Base-by-base conservation (phyloP, 1,140 invertebrate genomes). In the Idris sp. region DNA sequence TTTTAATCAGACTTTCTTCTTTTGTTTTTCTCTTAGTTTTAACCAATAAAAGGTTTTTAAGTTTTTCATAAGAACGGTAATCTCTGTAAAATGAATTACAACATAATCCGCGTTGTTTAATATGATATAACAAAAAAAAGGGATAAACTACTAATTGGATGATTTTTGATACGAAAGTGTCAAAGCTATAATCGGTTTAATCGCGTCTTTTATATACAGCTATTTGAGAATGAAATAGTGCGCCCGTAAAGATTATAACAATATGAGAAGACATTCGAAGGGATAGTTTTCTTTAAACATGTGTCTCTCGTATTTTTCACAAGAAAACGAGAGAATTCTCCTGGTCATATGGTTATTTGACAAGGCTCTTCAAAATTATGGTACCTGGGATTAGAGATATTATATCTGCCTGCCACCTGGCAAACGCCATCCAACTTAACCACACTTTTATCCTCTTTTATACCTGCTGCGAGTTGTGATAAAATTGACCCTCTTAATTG, bases 401-500 rank as follows among this genome's bases (percentile, higher is more conserved):
- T 74, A 69, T 61, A 71, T 67, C 53, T 77, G 59, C 69, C 71
- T 51, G 65, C 71, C 71, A 77, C 33, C 51, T 68, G 74, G 53
- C 43, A 56, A 69, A 56, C 61, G 43, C 54, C 41, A 51, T 62
- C 48, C 53, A 64, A 53, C 53, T 69, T 54, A 73, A 53, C 53
- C 48, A 58, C 30, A 64, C 36, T 77, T 73, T 73, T 65, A 68
- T 73, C 44, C 46, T 49, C 53, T 53, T n/a, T 72, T 62, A 48
- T 73, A 69, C 44, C 58, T 77, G 58, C 74, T 54, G 40, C 25
- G 58, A 49, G 31, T 31, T 31, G 46, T 36, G 56, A 77, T 77
- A 77, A 75, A 77, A 69, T 65, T 67, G 75, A 69, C 65, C 59
- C 64, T 65, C 46, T 74, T 77, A 77, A 74, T 77, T 71, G 59